Evolutionary conservation across 2,797 vertebrate genomes (phyloP), one percentile per base, ranked within the genome.

Genomic region (Poeciliopsis paucimaculata): DNA sequence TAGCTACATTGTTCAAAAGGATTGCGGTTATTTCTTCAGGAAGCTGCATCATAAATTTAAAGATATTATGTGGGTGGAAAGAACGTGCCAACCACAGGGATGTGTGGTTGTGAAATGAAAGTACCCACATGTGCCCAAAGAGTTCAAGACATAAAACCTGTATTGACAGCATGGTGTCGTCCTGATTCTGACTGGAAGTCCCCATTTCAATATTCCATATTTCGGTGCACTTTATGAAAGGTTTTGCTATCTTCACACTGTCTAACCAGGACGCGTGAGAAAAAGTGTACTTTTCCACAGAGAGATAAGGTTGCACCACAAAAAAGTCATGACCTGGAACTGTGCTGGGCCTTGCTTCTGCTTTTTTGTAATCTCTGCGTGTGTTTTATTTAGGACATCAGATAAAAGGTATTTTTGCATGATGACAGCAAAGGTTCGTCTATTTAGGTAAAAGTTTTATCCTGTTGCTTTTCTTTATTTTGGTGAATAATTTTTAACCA

Each of bases 1-100:
- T 26, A n/a, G n/a, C 5, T 70, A n/a, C 66, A 15, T n/a, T 45
- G 41, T n/a, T 70, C 66, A 70, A 70, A 70, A 70, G 41, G 66
- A n/a, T n/a, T 70, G 23, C 2, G 41, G 39, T n/a, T 70, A 6
- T n/a, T n/a, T 45, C 43, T 45, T 70, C 39, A 43, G 41, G 41
- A 15, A 45, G 41, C 26, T 70, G 41, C 12, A 43, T n/a, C 66
- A 43, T 43, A 43, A 43, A 13, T 18, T 26, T 43, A 70, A 70
- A 70, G 66, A 45, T 7, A 15, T 5, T 2, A n/a, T 43, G 66
- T 26, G 10, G 66, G 66, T 43, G 4, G 15, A 41, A 43, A 1
- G 2, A 43, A 41, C 18, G 36, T 75, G 3, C 23, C 34, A 75
- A 75, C 36, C 26, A 4, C 9, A 31, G 53, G 12, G 15, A 20